Conservation (phyloP, 2,888 invertebrate genomes). For the Gastracanthus pulcherrimus region DNA sequence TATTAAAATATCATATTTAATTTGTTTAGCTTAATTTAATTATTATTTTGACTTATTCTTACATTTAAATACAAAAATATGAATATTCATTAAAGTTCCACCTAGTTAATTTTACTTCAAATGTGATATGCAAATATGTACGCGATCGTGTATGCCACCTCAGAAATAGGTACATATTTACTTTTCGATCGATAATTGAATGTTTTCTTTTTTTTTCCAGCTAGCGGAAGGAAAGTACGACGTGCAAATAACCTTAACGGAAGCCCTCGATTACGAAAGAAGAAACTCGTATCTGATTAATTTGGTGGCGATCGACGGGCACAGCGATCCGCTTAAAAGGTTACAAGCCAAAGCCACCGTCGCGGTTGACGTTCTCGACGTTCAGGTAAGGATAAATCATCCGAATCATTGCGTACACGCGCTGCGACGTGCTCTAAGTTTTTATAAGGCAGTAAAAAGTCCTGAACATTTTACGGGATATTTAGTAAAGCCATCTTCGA, state of each 20-base stretch:
- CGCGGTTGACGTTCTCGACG: constrained; percentile 86
- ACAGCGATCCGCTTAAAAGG: constrained; percentile 79
- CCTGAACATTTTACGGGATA: too few relatives aligned
- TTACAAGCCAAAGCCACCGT: constrained; percentile 85
- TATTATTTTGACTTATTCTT: too few relatives aligned
- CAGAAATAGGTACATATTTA: neutral
- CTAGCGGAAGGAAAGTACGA: constrained; percentile 84
- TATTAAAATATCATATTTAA: too few relatives aligned
- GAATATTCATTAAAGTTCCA: too few relatives aligned
- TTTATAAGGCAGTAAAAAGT: too few relatives aligned
- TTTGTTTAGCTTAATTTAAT: too few relatives aligned
- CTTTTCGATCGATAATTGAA: neutral
- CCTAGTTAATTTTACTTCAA: too few relatives aligned
- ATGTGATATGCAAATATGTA: too few relatives aligned
- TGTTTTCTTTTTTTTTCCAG: constrained; percentile 73
- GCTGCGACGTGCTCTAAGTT: neutral
- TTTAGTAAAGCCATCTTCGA: too few relatives aligned
- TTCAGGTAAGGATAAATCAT: constrained; percentile 78
- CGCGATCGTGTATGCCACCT: too few relatives aligned
- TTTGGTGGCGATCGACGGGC: constrained; percentile 83
- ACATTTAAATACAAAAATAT: too few relatives aligned
- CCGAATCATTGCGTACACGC: neutral
- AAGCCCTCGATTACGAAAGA: constrained; percentile 87
- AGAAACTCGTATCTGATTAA: constrained; percentile 86
- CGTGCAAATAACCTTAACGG: constrained; percentile 83